Conservation (phyloP, 2,888 invertebrate species). For the Euzophera pinguis region DNA sequence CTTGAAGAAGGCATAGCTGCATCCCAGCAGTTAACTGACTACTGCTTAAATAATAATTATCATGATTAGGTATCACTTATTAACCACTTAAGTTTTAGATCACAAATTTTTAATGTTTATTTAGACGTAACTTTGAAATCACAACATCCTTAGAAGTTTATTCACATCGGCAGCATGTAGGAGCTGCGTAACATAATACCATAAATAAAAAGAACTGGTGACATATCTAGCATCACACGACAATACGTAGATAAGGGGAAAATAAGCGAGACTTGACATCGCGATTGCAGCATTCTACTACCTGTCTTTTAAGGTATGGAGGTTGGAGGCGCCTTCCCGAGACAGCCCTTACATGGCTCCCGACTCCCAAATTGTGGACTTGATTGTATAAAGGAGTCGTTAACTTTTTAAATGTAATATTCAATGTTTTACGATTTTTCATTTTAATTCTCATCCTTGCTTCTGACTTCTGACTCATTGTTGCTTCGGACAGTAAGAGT, state of each 20-base stretch:
- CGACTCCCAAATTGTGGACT: slow-evolving; percentile 15
- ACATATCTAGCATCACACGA: slow-evolving; percentile 11
- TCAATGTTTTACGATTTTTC: too few relatives aligned
- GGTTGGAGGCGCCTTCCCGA: slow-evolving; percentile 32
- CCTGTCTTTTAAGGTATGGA: slow-evolving; percentile 52
- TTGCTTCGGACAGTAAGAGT: too few relatives aligned
- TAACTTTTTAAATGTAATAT: not conserved
- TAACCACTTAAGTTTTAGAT: too few relatives aligned
- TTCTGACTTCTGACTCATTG: too few relatives aligned
- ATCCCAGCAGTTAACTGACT: too few relatives aligned
- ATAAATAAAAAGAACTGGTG: slow-evolving; percentile 9
- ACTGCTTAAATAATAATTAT: too few relatives aligned
- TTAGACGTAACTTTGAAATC: not conserved
- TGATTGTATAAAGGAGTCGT: not conserved
- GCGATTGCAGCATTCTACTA: slow-evolving; percentile 45
- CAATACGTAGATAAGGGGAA: slow-evolving; percentile 10
- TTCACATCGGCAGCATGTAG: not conserved
- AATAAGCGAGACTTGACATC: slow-evolving; percentile 11
- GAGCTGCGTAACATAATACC: not conserved
- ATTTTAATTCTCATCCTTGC: too few relatives aligned
- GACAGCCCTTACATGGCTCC: slow-evolving; percentile 30
- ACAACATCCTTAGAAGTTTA: not conserved
- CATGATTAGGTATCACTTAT: too few relatives aligned
- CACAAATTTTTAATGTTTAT: not conserved
- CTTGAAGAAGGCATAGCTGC: too few relatives aligned